Evolutionary conservation across 1,140 invertebrate species (phyloP), one percentile per base, ranked within the genome.

Genomic region (Macrobrachium rosenbergii): DNA sequence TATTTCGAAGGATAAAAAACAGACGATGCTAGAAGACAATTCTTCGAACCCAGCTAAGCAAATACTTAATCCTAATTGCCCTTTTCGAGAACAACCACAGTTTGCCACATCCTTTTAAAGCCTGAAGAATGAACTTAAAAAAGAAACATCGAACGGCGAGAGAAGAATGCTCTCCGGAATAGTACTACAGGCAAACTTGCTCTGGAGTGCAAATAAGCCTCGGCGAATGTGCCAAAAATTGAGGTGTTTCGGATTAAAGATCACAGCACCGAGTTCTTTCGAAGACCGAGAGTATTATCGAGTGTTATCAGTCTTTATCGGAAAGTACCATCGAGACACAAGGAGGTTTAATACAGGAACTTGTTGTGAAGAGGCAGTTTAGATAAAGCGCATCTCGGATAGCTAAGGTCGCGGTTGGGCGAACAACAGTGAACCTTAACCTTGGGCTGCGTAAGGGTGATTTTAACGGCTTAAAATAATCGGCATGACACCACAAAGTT

Each of bases 311-410:
- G 6, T 8, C 58, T 62, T 84, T 84, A 84, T 84, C 82, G 62
- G 60, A 43, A 78, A 84, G 37, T 72, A 78, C 73, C 73, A 84
- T 84, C 73, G 52, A 37, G 75, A 78, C 82, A 84, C 75, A 84
- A 60, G 82, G 76, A 52, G 73, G 73, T 78, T 84, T 84, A 72
- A 84, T 84, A 84, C 82, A 77, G 75, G 76, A 84, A 84, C 82
- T 77, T 84, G 82, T 64, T 84, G 82, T 78, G 19, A 59, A n/a
- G 21, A 37, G 73, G 75, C 77, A 77, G 82, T 84, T 84, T 77
- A 84, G 82, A 84, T 84, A 84, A 84, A 64, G 23, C 28, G 17
- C 28, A 37, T 62, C 60, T 64, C 37, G 62, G 28, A 14, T 64
- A 37, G 28, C 37, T 16, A 21, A 63, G 37, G 28, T 12, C 23